Conservation (phyloP, 2,797 vertebrate species). For the Hydrolagus colliei region DNA sequence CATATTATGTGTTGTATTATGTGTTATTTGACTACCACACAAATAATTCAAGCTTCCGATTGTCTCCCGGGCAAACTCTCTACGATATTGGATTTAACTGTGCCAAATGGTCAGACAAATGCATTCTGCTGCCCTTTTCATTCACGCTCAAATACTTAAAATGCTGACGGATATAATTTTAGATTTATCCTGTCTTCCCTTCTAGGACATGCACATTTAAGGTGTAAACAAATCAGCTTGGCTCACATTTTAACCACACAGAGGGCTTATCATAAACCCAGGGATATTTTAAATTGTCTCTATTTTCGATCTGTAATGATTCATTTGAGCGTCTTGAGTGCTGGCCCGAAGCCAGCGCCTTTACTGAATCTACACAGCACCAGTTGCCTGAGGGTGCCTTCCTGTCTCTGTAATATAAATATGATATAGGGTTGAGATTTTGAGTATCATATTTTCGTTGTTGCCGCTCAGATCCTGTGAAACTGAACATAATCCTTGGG, state of each 20-base stretch:
- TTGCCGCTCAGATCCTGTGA: constrained; percentile 48
- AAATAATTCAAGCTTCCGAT: constrained; percentile 23
- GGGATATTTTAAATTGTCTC: constrained; percentile 42
- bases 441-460: constrained; percentile 44
- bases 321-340: constrained; percentile 37
- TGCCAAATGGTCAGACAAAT: constrained; percentile 15
- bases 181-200: constrained; percentile 31
- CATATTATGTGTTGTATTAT: constrained; percentile 1
- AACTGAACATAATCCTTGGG: constrained; percentile 45
- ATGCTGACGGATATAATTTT: constrained; percentile 15
- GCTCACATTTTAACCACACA: constrained; percentile 38
- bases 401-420: constrained; percentile 47
- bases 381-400: constrained; percentile 44
- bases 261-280: constrained; percentile 43
- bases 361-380: constrained; percentile 42
- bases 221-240: constrained; percentile 40
- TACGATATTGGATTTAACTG: constrained; percentile 1
- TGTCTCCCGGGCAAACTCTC: not conserved
- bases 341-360: constrained; percentile 39
- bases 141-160: constrained; percentile 13
- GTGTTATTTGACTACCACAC: not conserved
- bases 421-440: constrained; percentile 43
- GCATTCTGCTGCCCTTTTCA: not conserved
- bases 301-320: constrained; percentile 46
- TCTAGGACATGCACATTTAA: constrained; percentile 41